Base-by-base conservation (phyloP, 2,797 vertebrate genomes). In the Semaprochilodus insignis region DNA sequence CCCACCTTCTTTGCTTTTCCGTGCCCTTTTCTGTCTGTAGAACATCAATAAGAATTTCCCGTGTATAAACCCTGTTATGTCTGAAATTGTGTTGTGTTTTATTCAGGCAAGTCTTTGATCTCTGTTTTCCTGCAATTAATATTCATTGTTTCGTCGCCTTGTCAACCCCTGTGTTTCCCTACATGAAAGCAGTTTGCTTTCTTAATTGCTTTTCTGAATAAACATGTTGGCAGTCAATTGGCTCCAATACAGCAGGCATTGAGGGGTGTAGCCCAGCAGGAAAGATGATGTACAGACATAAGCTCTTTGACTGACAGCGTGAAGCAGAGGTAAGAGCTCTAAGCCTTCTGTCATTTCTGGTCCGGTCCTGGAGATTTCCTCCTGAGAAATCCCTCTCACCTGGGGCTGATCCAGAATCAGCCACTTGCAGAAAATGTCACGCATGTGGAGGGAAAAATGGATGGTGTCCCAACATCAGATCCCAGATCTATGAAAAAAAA, bases 131-230 rank as follows among this genome's bases (percentile, higher is more conserved):
- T 21, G 21, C 62, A 75, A 88, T 89, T 83, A 85, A 90, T 89
- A 90, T 91, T 91, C 86, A 89, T 89, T 71, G 63, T 59, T 81
- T 87, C 85, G 63, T 86, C 83, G 89, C 91, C 87, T 80, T 86
- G 89, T 88, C 91, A 89, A 73, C 81, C 81, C 85, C 74, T 69
- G 76, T 90, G 86, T 90, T 91, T 88, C 62, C 59, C 48, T 62
- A 36, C 85, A 81, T 87, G 86, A 57, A 84, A 84, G 88, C 77
- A 80, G 77, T 87, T 83, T 75, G 87, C 87, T 88, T 74, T 89
- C 88, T 88, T 89, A 88, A 92, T 90, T 89, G 86, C 85, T 87
- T 86, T 88, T 81, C 84, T 88, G 88, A 89, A 90, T 82, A 81
- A 87, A 31, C 55, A 21, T 17, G 15, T 86, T 88, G 76, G 66